A percentile compares a stretch with the other conserved stretches of the same genome.
Conservation (phyloP, 64 coral and sea anemone genomes). For the Montipora efflorescens region DNA sequence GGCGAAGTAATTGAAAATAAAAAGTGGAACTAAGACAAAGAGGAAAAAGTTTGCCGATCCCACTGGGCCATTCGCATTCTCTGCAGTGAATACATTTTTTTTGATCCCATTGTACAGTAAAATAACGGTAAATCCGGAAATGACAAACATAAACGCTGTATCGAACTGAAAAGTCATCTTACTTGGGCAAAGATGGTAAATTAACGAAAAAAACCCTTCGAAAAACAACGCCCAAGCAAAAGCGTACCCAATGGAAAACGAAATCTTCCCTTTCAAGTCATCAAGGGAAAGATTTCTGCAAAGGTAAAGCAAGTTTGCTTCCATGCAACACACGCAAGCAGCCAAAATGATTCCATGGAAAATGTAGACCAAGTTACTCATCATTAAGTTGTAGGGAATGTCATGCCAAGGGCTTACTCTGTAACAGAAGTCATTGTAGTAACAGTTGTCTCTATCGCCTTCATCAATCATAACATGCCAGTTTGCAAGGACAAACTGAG, state of each 20-base stretch:
- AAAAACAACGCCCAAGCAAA: slow-evolving; percentile 91
- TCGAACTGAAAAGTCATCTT: slow-evolving; percentile 86
- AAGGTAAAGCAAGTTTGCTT: slow-evolving; percentile 26
- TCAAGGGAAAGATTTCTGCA: background rate
- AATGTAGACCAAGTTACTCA: slow-evolving; percentile 86
- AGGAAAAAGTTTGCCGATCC: slow-evolving; percentile 72
- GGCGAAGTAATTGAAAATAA: slow-evolving; percentile 79
- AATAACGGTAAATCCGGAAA: slow-evolving; percentile 72
- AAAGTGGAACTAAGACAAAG: slow-evolving; percentile 73
- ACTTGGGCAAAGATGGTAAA: slow-evolving; percentile 82
- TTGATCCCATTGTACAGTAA: slow-evolving; percentile 71
- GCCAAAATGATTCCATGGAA: slow-evolving; percentile 82
- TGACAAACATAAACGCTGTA: slow-evolving; percentile 88
- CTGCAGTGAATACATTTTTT: slow-evolving; percentile 8
- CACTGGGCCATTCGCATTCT: slow-evolving; percentile 19
- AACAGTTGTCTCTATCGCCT: slow-evolving; percentile 49
- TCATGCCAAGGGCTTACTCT: slow-evolving; percentile 41
- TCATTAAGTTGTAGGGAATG: slow-evolving; percentile 88
- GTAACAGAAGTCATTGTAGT: slow-evolving; percentile 78
- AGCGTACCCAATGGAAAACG: slow-evolving; percentile 80
- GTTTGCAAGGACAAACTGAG: slow-evolving; percentile 63
- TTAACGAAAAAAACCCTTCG: slow-evolving; percentile 82
- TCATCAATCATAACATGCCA: slow-evolving; percentile 26
- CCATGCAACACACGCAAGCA: slow-evolving; percentile 69
- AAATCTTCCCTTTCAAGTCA: slow-evolving; percentile 12